phyloP scores from a whole-genome alignment of 2,888 invertebrate genomes.

The Megastigmus dorsalis region DNA sequence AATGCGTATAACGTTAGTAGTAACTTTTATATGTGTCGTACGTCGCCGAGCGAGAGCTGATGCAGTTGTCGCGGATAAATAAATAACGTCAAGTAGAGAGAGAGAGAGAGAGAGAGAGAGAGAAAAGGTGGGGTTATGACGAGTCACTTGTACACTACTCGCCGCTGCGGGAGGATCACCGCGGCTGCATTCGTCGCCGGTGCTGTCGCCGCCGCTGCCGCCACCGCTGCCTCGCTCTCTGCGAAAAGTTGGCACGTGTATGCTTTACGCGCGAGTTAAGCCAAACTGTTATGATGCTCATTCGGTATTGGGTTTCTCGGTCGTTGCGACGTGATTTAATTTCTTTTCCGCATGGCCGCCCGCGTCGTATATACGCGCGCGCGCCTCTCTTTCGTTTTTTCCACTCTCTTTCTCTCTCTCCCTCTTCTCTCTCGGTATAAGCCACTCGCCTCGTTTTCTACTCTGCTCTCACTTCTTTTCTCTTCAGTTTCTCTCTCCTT shows the following conservation, averaged over 20 bases:
- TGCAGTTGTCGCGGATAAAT: neutral
- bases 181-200: constrained; percentile 52
- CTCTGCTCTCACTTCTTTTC: neutral
- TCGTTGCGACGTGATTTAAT: constrained; percentile 53
- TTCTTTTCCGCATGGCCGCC: constrained; percentile 47
- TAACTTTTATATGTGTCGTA: neutral
- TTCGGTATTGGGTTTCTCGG: constrained; percentile 64
- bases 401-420: neutral
- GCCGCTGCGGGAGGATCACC: neutral
- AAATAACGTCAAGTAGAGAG: neutral
- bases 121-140: neutral
- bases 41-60: neutral
- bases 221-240: constrained; percentile 56
- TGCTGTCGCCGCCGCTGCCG: neutral
- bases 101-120: constrained; percentile 19
- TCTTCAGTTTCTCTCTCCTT: neutral
- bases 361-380: neutral
- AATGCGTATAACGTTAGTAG: neutral
- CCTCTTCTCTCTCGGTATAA: neutral
- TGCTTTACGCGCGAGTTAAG: constrained; percentile 61
- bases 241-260: constrained; percentile 62
- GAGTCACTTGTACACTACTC: constrained; percentile 46
- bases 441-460: neutral
- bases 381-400: neutral
- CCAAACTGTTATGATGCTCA: constrained; percentile 61